These are phyloP conservation scores for Poecile montanus DNA, from an alignment of 2,797 vertebrate species.

Conservation along the genomic window DNA sequence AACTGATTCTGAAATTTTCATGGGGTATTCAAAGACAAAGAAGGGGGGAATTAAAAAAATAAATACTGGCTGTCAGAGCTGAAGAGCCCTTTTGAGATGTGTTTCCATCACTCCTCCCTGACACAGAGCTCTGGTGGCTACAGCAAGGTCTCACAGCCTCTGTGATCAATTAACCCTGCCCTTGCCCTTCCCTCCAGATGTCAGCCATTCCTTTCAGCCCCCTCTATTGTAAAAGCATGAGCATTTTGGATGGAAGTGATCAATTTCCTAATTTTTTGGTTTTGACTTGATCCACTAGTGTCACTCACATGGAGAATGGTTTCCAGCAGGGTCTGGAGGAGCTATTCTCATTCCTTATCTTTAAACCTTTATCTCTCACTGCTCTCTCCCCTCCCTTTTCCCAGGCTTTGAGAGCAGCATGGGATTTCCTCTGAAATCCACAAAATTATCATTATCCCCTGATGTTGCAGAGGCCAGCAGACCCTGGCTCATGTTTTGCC, in stretches of 20 bases:
- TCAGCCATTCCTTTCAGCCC: neutral
- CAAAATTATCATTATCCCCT: neutral
- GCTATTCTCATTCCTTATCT: neutral
- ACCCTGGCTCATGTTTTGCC: neutral
- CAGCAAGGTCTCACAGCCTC: neutral
- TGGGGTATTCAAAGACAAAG: neutral
- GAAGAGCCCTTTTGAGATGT: neutral
- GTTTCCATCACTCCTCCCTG: neutral
- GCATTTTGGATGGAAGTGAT: neutral
- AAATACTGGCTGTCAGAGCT: neutral
- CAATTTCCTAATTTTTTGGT: neutral
- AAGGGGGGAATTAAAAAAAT: neutral
- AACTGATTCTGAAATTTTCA: neutral
- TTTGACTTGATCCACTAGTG: neutral
- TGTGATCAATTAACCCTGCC: neutral
- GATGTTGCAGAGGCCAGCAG: neutral
- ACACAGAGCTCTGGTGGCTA: neutral
- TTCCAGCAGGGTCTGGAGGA: neutral
- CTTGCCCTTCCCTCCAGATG: neutral
- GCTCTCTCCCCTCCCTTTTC: neutral
- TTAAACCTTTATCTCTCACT: neutral
- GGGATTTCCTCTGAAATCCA: neutral
- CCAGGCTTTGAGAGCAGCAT: neutral
- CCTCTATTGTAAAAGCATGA: neutral
- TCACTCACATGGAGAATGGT: neutral